A percentile compares a stretch with the other conserved stretches of the same genome.
Conservation (phyloP, 2,888 invertebrate species). For the Sabatieria punctata region DNA sequence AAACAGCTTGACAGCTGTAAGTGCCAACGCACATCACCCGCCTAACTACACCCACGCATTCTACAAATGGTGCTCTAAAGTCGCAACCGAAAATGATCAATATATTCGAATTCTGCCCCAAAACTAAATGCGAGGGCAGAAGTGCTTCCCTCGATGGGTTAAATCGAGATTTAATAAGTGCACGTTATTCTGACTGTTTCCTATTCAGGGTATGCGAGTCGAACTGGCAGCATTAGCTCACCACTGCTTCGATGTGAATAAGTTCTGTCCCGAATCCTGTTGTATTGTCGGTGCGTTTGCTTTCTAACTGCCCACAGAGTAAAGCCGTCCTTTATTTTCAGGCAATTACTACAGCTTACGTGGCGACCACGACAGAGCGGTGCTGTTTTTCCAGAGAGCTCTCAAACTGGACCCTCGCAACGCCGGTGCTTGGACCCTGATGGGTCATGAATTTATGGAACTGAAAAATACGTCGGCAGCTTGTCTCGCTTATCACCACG, state of each 20-base stretch:
- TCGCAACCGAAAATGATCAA: no score
- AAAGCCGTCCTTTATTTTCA: slow-evolving; percentile 35
- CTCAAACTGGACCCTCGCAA: slow-evolving; percentile 81
- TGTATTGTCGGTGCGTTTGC: slow-evolving; percentile 76
- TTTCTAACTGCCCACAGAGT: no score
- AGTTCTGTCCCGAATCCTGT: slow-evolving; percentile 90
- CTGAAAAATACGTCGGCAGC: slow-evolving; percentile 94
- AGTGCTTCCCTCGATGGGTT: no score
- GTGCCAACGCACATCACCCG: no score
- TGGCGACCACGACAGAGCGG: slow-evolving; percentile 91
- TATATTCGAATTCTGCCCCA: no score
- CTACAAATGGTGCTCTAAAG: no score
- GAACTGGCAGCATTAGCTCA: slow-evolving; percentile 84
- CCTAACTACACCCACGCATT: no score
- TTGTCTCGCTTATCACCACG: slow-evolving; percentile 92
- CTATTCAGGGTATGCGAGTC: slow-evolving; percentile 53
- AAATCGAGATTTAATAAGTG: no score
- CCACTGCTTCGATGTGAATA: slow-evolving; percentile 77
- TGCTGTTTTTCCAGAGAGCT: slow-evolving; percentile 84
- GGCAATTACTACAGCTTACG: slow-evolving; percentile 92
- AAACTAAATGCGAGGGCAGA: background rate
- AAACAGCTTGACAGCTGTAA: no score
- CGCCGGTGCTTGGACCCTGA: slow-evolving; percentile 85
- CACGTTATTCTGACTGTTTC: background rate
- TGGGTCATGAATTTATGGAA: slow-evolving; percentile 98